These are phyloP conservation scores for Ammospiza caudacuta DNA, from an alignment of 2,113 vertebrate species.

Conservation along the genomic window DNA sequence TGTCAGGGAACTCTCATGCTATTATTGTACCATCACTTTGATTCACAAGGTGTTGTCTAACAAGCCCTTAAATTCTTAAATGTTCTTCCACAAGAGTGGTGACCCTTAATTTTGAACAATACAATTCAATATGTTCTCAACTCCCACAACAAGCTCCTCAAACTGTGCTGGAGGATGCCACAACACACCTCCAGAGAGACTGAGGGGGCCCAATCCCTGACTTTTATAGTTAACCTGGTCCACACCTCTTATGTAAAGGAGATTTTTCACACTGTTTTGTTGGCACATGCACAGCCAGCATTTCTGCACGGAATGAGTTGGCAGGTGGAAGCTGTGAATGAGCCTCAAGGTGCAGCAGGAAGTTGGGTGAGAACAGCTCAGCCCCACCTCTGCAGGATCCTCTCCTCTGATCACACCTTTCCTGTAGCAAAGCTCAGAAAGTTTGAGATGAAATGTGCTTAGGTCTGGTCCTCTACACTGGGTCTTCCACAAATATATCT, in stretches of 20 bases:
- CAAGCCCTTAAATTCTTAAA: neutral
- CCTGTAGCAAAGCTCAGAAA: neutral
- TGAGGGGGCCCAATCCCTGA: accelerated
- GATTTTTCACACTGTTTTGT: neutral
- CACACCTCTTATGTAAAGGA: neutral
- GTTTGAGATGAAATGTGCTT: neutral
- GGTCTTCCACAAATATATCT: neutral
- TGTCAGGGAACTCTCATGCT: neutral
- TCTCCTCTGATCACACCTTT: neutral
- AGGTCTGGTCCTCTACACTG: neutral
- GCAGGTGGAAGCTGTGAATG: neutral
- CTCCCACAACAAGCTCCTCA: neutral
- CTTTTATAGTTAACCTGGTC: neutral
- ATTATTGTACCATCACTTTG: neutral
- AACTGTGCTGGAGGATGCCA: neutral
- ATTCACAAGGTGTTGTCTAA: neutral
- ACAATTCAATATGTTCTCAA: neutral
- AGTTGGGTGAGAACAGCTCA: neutral
- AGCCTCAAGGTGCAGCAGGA: neutral
- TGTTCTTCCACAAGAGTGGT: neutral
- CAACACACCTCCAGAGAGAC: neutral
- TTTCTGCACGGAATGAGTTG: neutral
- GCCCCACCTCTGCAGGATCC: neutral
- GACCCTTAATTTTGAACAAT: neutral
- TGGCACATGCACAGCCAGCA: neutral